A percentile compares a stretch with the other conserved stretches of the same genome.
phyloP scores from a whole-genome alignment of 2,113 vertebrate genomes.

The Eolophus roseicapilla region DNA sequence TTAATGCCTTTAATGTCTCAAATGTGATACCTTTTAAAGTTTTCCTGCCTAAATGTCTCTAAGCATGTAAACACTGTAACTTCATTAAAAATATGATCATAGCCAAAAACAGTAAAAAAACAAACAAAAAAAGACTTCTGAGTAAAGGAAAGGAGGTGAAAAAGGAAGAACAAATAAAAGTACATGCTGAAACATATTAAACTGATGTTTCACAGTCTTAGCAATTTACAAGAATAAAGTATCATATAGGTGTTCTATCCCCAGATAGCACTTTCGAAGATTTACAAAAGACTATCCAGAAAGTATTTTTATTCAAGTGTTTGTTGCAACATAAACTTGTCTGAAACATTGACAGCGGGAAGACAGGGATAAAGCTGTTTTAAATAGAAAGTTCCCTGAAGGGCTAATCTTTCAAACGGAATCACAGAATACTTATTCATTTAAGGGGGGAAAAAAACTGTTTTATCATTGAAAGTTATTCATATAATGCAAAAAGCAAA shows the following conservation, averaged over 20 bases:
- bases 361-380: constrained; percentile 38
- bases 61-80: not conserved
- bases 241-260: not conserved
- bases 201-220: not conserved
- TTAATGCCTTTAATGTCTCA: not conserved
- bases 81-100: not conserved
- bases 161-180: not conserved
- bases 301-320: constrained; percentile 3
- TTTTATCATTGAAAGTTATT: not conserved
- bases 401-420: constrained; percentile 31
- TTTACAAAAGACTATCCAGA: not conserved
- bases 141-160: not conserved
- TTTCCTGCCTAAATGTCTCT: not conserved
- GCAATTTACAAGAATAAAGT: not conserved
- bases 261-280: not conserved
- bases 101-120: not conserved
- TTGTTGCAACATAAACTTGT: not conserved
- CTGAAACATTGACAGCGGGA: constrained; percentile 21
- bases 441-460: not conserved
- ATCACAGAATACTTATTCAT: not conserved
- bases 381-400: constrained; percentile 12
- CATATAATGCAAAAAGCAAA: not conserved
- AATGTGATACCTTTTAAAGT: not conserved
- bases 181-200: not conserved
- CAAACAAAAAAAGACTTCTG: not conserved